Conservation (phyloP, 2,888 invertebrate genomes). For the Teleiodes luculella region DNA sequence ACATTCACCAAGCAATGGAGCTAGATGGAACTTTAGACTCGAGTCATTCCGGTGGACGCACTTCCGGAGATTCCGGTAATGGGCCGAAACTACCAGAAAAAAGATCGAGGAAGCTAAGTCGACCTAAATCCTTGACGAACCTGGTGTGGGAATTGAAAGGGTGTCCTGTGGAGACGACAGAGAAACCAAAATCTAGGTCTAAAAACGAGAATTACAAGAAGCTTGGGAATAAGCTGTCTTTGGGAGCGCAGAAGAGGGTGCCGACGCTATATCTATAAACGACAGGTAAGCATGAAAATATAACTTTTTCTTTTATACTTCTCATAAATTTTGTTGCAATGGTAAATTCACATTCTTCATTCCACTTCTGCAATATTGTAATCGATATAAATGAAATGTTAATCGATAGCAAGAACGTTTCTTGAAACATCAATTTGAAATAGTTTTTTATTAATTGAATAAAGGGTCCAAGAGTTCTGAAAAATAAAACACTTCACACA, state of each 20-base stretch:
- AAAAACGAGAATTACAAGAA: slow-evolving; percentile 76
- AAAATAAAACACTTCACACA: too few species aligned
- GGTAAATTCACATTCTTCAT: too few species aligned
- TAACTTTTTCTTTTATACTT: too few species aligned
- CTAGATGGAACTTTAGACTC: slow-evolving; percentile 92
- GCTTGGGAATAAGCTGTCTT: slow-evolving; percentile 70
- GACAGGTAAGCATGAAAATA: slow-evolving; percentile 48
- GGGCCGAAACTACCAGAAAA: slow-evolving; percentile 90
- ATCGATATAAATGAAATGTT: too few species aligned
- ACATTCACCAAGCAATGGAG: slow-evolving; percentile 86
- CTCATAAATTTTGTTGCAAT: too few species aligned
- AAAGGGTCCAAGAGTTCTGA: too few species aligned
- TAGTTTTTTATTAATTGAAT: too few species aligned
- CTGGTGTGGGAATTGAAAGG: slow-evolving; percentile 88
- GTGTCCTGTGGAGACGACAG: slow-evolving; percentile 62
- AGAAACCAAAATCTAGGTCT: slow-evolving; percentile 72
- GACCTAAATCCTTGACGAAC: slow-evolving; percentile 92
- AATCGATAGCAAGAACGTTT: too few species aligned
- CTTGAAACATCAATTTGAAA: too few species aligned
- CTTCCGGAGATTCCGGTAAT: slow-evolving; percentile 89
- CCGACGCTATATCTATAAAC: slow-evolving; percentile 78
- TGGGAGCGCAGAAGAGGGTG: slow-evolving; percentile 76
- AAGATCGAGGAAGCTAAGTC: slow-evolving; percentile 86
- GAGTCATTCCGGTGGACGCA: slow-evolving; percentile 91
- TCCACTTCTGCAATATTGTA: too few species aligned